These are phyloP conservation scores for Hylyphantes graminicola DNA, from an alignment of 1,140 invertebrate species.

Conservation along the genomic window DNA sequence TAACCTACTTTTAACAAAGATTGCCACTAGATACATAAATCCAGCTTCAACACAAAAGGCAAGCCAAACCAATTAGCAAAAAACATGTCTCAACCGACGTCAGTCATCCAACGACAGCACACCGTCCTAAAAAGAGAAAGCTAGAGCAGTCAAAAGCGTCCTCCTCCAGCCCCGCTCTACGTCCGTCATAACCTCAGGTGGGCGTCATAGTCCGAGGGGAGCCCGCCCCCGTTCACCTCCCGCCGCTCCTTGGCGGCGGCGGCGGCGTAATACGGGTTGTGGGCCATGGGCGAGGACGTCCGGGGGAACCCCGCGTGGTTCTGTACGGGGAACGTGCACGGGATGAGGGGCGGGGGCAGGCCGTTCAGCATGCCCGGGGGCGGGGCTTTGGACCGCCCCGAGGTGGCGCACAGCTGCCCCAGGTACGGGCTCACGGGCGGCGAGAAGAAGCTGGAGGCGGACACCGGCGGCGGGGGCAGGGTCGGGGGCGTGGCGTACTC, in stretches of 20 bases:
- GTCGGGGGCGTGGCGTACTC: slow-evolving; percentile 46
- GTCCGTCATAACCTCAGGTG: slow-evolving; percentile 57
- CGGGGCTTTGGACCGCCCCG: slow-evolving; percentile 21
- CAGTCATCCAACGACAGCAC: background rate
- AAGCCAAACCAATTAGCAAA: too few species aligned
- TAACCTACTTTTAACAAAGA: too few species aligned
- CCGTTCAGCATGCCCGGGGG: slow-evolving; percentile 50
- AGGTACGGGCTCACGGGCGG: slow-evolving; percentile 50
- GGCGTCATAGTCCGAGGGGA: slow-evolving; percentile 51
- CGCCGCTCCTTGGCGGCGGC: slow-evolving; percentile 45
- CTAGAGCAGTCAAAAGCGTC: background rate
- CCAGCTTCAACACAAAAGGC: too few species aligned
- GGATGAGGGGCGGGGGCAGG: slow-evolving; percentile 57
- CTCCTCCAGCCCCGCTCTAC: slow-evolving; percentile 7
- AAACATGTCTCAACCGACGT: background rate
- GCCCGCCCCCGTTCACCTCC: slow-evolving; percentile 44
- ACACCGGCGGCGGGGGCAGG: slow-evolving; percentile 18
- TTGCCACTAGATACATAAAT: too few species aligned
- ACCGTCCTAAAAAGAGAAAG: background rate
- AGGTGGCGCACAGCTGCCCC: slow-evolving; percentile 2
- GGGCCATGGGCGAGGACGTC: slow-evolving; percentile 49
- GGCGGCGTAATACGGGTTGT: slow-evolving; percentile 26
- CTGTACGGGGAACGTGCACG: slow-evolving; percentile 54
- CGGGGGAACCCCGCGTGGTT: slow-evolving; percentile 29
- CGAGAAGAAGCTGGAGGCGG: slow-evolving; percentile 48